phyloP scores from a whole-genome alignment of 2,888 invertebrate genomes.

The Colletes collaris region DNA sequence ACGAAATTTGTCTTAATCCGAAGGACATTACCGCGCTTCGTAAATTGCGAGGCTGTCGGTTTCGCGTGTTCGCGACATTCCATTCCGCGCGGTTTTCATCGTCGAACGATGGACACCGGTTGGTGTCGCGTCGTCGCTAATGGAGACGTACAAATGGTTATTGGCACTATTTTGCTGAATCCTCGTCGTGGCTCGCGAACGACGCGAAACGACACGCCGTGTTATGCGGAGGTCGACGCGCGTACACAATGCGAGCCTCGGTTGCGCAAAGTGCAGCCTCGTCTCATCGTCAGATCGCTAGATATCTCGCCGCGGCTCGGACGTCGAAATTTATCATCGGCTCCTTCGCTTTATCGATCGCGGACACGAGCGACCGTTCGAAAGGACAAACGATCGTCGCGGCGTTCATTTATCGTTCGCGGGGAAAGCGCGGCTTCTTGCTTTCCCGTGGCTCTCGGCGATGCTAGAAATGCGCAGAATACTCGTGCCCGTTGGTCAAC shows the following conservation, averaged over 20 bases:
- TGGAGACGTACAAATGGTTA: slow-evolving; percentile 60
- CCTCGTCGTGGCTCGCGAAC: slow-evolving; percentile 17
- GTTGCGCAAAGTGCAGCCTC: slow-evolving; percentile 41
- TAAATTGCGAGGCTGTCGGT: slow-evolving; percentile 43
- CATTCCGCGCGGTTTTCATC: slow-evolving; percentile 43
- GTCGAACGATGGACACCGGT: slow-evolving; percentile 33
- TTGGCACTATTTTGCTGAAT: slow-evolving; percentile 45
- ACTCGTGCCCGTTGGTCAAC: neutral
- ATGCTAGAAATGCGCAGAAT: slow-evolving; percentile 10
- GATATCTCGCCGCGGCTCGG: slow-evolving; percentile 27
- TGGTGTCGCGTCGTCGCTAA: slow-evolving; percentile 33
- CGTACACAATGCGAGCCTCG: slow-evolving; percentile 29
- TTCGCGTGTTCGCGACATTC: slow-evolving; percentile 51
- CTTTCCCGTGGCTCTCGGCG: slow-evolving; percentile 13
- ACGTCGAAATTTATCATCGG: slow-evolving; percentile 58
- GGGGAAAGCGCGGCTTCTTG: slow-evolving; percentile 14
- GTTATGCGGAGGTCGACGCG: slow-evolving; percentile 31
- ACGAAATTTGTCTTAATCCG: too few relatives aligned
- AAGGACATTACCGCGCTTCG: slow-evolving; percentile 12
- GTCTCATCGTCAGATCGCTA: slow-evolving; percentile 38
- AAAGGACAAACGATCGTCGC: slow-evolving; percentile 41
- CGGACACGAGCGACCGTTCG: slow-evolving; percentile 18
- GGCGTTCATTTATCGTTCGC: slow-evolving; percentile 6
- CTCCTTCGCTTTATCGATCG: slow-evolving; percentile 50
- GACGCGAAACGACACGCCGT: slow-evolving; percentile 23